These are phyloP conservation scores for Cephus runcator DNA, from an alignment of 2,888 invertebrate genomes.

Conservation along the genomic window DNA sequence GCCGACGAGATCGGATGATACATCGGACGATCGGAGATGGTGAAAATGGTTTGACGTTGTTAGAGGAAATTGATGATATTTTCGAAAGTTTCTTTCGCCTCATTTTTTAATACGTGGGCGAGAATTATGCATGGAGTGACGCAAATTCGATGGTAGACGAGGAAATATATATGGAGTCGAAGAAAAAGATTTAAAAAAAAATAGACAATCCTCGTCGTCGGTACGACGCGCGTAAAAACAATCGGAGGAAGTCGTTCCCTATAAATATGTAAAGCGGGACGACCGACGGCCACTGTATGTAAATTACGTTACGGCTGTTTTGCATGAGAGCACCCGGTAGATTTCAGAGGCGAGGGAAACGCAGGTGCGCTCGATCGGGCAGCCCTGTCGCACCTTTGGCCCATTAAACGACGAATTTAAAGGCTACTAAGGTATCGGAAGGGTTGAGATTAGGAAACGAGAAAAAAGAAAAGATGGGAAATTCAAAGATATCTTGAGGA, in stretches of 20 bases:
- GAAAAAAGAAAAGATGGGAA: not conserved
- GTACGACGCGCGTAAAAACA: conserved; percentile 38
- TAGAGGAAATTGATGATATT: not conserved
- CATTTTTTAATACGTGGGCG: not conserved
- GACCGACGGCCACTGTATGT: conserved; percentile 48
- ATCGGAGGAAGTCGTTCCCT: conserved; percentile 58
- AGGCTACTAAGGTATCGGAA: not conserved
- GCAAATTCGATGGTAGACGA: not conserved
- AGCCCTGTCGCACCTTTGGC: not conserved
- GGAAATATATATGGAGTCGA: not conserved
- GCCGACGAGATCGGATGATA: not conserved
- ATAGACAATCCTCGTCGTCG: not conserved
- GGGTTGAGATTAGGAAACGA: not conserved
- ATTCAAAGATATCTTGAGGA: not conserved
- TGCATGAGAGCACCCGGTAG: conserved; percentile 36
- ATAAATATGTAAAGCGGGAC: conserved; percentile 56
- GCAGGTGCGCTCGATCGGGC: not conserved
- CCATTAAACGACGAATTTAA: conserved; percentile 2
- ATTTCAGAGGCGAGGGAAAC: conserved; percentile 19
- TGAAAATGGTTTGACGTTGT: not conserved
- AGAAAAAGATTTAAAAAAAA: not conserved
- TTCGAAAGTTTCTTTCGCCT: not conserved
- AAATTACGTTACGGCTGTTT: conserved; percentile 36
- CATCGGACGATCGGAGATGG: not conserved
- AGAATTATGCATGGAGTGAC: not conserved